Evolutionary conservation across 2,888 invertebrate species (phyloP).

Genomic region (Bugulina stolonifera): DNA sequence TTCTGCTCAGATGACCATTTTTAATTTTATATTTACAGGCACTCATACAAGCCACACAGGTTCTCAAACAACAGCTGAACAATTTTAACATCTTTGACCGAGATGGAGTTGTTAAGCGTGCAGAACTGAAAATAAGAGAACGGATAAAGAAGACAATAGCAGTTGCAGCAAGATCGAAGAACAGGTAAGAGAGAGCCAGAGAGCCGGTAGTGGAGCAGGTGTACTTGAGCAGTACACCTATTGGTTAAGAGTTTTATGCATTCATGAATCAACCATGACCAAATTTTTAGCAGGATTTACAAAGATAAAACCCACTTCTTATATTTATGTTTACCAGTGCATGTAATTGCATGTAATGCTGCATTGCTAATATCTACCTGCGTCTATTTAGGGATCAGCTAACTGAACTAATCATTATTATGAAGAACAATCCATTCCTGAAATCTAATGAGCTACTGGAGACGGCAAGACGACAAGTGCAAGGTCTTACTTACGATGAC

Average conservation of each 20-base stretch:
- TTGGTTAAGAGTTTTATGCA: too few relatives aligned
- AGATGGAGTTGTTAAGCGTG: background rate
- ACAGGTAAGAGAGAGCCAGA: background rate
- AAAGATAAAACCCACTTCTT: too few relatives aligned
- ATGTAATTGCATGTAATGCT: too few relatives aligned
- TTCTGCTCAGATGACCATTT: too few relatives aligned
- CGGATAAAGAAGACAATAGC: slow-evolving; percentile 1
- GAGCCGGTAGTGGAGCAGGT: too few relatives aligned
- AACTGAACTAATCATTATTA: slow-evolving; percentile 9
- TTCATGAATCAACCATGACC: too few relatives aligned
- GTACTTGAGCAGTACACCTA: too few relatives aligned
- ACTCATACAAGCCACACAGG: background rate
- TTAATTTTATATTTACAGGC: too few relatives aligned
- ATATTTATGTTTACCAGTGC: too few relatives aligned
- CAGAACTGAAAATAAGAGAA: slow-evolving; percentile 1
- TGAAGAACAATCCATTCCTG: slow-evolving; percentile 2
- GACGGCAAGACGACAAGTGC: background rate
- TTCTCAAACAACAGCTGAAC: background rate
- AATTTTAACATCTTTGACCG: slow-evolving; percentile 17
- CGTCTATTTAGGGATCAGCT: slow-evolving; percentile 13
- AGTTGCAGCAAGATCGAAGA: background rate
- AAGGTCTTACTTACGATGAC: slow-evolving; percentile 2
- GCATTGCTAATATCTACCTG: too few relatives aligned
- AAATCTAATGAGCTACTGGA: slow-evolving; percentile 14
- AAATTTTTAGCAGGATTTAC: too few relatives aligned